A percentile compares a stretch with the other conserved stretches of the same genome.
Evolutionary conservation across 2,113 vertebrate species (phyloP).

Genomic region (Cervus canadensis): DNA sequence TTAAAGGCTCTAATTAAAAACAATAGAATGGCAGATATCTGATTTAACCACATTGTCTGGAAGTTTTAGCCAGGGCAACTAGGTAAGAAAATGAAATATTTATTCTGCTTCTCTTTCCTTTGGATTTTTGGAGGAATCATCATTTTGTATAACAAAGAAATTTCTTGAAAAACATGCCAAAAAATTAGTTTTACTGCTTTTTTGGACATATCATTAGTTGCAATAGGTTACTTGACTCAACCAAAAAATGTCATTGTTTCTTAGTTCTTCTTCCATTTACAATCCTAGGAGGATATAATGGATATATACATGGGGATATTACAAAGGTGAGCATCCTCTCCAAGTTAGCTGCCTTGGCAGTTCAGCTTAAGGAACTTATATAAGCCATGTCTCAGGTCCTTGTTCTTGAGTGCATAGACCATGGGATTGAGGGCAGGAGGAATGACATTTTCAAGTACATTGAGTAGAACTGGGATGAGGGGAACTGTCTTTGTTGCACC

Average conservation of each 20-base stretch:
- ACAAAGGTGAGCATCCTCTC: background rate
- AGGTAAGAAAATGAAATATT: background rate
- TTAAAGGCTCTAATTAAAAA: background rate
- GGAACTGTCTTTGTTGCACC: background rate
- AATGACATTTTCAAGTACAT: background rate
- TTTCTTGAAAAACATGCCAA: background rate
- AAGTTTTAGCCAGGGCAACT: background rate
- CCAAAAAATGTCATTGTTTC: background rate
- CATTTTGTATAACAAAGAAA: background rate
- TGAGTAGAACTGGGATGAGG: slow-evolving; percentile 23
- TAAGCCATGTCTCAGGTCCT: slow-evolving; percentile 11
- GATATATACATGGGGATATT: background rate
- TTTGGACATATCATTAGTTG: background rate
- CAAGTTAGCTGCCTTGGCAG: background rate
- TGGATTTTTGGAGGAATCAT: background rate
- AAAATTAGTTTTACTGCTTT: background rate
- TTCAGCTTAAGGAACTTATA: background rate
- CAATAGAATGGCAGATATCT: background rate
- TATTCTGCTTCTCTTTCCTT: background rate
- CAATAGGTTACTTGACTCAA: background rate
- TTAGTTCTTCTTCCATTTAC: background rate
- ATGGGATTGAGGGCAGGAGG: slow-evolving; percentile 21
- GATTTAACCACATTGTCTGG: background rate
- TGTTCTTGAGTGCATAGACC: slow-evolving; percentile 38
- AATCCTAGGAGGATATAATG: background rate